These are phyloP conservation scores for Brevimyrus niger DNA, from an alignment of 2,113 vertebrate genomes.

Conservation along the genomic window DNA sequence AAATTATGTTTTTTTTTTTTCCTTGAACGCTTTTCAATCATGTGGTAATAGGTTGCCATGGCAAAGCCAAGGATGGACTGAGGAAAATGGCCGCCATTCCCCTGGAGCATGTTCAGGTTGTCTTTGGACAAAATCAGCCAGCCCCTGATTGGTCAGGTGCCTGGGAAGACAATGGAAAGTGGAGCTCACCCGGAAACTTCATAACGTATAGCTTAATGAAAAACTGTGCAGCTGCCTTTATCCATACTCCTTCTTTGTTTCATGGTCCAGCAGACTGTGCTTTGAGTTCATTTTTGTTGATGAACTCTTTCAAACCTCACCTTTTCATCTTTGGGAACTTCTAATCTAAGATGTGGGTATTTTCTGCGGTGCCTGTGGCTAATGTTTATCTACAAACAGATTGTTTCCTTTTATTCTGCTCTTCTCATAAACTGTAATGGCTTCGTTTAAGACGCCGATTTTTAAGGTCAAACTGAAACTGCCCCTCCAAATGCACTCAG, in stretches of 20 bases:
- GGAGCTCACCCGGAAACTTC: background rate
- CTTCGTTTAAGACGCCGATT: constrained; percentile 44
- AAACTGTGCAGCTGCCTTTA: background rate
- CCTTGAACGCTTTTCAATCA: background rate
- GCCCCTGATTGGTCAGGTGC: background rate
- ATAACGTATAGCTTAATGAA: background rate
- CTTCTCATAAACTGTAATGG: constrained; percentile 32
- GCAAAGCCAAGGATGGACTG: background rate
- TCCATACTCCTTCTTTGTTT: background rate
- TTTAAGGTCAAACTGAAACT: constrained; percentile 47
- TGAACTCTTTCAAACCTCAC: background rate
- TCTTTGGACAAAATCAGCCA: background rate
- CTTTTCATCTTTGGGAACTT: background rate
- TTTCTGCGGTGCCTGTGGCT: background rate
- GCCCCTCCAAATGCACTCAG: background rate
- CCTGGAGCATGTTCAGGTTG: background rate
- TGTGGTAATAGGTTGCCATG: background rate
- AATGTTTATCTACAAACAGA: background rate
- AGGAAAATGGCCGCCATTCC: background rate
- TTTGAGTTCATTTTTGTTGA: background rate
- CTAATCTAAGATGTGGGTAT: background rate
- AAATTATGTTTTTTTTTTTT: background rate
- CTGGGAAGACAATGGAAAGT: background rate
- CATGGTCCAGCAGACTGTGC: background rate
- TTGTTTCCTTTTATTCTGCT: constrained; percentile 10